These are phyloP conservation scores for Enteromius mattozi DNA, from an alignment of 2,797 vertebrate species.

Conservation along the genomic window DNA sequence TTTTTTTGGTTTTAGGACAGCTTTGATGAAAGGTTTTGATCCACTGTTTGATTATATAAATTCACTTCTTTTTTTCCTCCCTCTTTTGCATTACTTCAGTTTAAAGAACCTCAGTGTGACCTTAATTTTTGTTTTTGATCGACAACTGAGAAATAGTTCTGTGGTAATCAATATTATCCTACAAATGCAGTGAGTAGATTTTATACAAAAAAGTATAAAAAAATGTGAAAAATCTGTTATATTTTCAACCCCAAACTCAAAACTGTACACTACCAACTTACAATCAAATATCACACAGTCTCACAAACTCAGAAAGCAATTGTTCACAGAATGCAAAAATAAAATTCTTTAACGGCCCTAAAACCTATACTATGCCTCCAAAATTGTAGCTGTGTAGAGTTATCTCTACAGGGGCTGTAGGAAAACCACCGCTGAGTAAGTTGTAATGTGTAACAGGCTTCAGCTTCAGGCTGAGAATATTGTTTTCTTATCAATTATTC, in stretches of 20 bases:
- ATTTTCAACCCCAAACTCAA: too few relatives aligned
- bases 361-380: background rate
- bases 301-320: background rate
- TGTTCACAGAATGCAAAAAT: background rate
- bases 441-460: conserved; percentile 45
- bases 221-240: background rate
- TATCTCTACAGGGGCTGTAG: background rate
- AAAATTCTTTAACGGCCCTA: background rate
- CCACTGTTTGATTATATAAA: too few relatives aligned
- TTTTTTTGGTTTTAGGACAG: too few relatives aligned
- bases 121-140: background rate
- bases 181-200: background rate
- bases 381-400: conserved; percentile 14
- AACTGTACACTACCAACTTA: background rate
- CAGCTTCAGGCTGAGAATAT: conserved; percentile 40
- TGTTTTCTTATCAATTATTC: conserved; percentile 60
- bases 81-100: background rate
- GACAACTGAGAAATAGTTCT: background rate
- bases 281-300: background rate
- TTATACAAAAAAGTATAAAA: too few relatives aligned
- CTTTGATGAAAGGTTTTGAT: too few relatives aligned
- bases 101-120: background rate
- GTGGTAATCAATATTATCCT: background rate
- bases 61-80: too few relatives aligned
- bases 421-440: conserved; percentile 34